Evolutionary conservation across 2,113 vertebrate genomes (phyloP).

Genomic region (Chascanopsetta lugubris): DNA sequence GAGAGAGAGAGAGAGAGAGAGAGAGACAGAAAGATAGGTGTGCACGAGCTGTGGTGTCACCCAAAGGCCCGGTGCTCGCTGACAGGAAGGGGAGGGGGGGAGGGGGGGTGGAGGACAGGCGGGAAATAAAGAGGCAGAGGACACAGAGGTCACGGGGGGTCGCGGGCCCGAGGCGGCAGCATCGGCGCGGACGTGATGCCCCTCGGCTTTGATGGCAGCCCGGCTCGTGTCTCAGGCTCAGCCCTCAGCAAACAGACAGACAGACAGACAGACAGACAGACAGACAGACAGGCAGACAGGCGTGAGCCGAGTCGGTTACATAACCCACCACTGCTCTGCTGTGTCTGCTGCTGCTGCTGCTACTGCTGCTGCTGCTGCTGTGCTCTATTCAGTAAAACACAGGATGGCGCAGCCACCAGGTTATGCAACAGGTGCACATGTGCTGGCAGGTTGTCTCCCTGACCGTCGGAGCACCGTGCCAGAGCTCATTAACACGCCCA

Average conservation of each 20-base stretch:
- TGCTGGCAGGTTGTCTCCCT: conserved; percentile 70
- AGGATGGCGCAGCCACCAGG: conserved; percentile 65
- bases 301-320: conserved; percentile 71
- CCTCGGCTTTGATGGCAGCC: conserved; percentile 36
- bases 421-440: conserved; percentile 85
- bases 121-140: background rate
- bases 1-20: too few relatives aligned
- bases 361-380: too few relatives aligned
- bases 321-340: conserved; percentile 71
- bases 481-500: conserved; percentile 60
- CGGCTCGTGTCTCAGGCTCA: conserved; percentile 34
- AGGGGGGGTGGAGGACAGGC: conserved; percentile 2
- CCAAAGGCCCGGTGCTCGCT: conserved; percentile 9
- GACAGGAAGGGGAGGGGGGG: conserved; percentile 2
- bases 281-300: conserved; percentile 52
- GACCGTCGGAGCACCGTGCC: conserved; percentile 38
- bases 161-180: conserved; percentile 8
- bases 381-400: conserved; percentile 65
- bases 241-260: conserved; percentile 45
- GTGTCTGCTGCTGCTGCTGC: too few relatives aligned
- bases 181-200: conserved; percentile 9
- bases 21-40: conserved; percentile 13
- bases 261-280: too few relatives aligned
- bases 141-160: conserved; percentile 1
- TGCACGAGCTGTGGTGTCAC: conserved; percentile 35